These are phyloP conservation scores for Oligia fasciuncula DNA, from an alignment of 2,888 invertebrate genomes.

Conservation along the genomic window DNA sequence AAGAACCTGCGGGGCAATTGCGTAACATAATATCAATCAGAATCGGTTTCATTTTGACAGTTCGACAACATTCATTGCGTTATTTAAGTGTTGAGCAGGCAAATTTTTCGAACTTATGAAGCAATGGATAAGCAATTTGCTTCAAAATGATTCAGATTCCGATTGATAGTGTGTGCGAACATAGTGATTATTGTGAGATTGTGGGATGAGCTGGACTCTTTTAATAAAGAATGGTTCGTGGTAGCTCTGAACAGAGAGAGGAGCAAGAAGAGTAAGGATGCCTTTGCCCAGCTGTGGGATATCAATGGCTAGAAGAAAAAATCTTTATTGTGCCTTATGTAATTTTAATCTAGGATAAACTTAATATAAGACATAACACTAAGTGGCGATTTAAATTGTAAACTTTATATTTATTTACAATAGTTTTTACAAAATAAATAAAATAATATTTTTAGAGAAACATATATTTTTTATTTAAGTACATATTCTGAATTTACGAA, in stretches of 20 bases:
- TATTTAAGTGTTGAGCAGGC: no score
- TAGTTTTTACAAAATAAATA: conserved; percentile 43
- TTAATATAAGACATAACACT: conserved; percentile 33
- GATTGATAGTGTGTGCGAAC: not conserved
- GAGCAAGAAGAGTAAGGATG: not conserved
- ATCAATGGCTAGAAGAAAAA: not conserved
- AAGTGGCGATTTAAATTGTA: conserved; percentile 34
- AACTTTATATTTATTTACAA: conserved; percentile 55
- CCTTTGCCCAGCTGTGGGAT: not conserved
- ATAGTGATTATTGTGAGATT: conserved; percentile 17
- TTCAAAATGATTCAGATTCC: no score
- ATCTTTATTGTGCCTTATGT: conserved; percentile 33
- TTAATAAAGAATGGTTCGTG: not conserved
- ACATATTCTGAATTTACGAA: not conserved
- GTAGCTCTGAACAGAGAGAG: not conserved
- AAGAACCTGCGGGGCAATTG: not conserved
- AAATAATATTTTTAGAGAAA: conserved; percentile 39
- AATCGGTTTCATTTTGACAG: no score
- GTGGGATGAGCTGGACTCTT: not conserved
- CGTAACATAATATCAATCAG: no score
- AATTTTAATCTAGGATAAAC: conserved; percentile 36
- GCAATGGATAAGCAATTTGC: no score
- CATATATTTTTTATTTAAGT: conserved; percentile 18
- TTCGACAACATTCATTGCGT: no score
- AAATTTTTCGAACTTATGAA: no score